Evolutionary conservation across 1,140 invertebrate genomes (phyloP).

Genomic region (Procambarus virginalis): DNA sequence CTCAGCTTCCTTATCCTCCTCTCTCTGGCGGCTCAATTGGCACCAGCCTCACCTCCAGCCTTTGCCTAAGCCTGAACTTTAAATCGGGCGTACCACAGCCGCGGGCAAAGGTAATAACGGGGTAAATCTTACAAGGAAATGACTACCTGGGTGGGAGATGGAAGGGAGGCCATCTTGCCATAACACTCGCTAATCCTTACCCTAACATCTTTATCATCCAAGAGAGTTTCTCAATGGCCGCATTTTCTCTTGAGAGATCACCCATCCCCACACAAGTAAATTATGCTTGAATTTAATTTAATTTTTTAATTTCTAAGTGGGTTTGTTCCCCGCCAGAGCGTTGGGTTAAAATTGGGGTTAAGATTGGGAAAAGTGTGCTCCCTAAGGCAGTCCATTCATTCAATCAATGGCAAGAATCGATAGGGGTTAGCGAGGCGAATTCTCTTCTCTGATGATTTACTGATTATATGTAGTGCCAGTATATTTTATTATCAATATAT

Average conservation of each 20-base stretch:
- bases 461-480: not conserved
- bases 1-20: not conserved
- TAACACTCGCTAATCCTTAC: slow-evolving; percentile 44
- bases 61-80: not conserved
- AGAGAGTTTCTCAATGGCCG: not conserved
- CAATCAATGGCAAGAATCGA: slow-evolving; percentile 50
- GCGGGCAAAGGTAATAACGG: not conserved
- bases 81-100: not conserved
- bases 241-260: not conserved
- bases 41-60: not conserved
- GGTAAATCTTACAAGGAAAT: not conserved
- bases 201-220: not conserved
- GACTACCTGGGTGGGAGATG: slow-evolving; percentile 63
- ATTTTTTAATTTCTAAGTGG: too few species aligned
- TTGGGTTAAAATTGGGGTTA: too few species aligned
- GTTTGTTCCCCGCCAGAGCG: too few species aligned
- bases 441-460: not conserved
- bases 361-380: slow-evolving; percentile 10
- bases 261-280: too few species aligned
- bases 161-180: slow-evolving; percentile 66
- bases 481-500: not conserved
- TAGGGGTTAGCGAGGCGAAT: not conserved
- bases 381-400: slow-evolving; percentile 50
- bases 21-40: not conserved
- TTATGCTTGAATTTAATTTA: too few species aligned